These are phyloP conservation scores for Eremophila alpestris DNA, from an alignment of 2,797 vertebrate genomes.

Conservation along the genomic window DNA sequence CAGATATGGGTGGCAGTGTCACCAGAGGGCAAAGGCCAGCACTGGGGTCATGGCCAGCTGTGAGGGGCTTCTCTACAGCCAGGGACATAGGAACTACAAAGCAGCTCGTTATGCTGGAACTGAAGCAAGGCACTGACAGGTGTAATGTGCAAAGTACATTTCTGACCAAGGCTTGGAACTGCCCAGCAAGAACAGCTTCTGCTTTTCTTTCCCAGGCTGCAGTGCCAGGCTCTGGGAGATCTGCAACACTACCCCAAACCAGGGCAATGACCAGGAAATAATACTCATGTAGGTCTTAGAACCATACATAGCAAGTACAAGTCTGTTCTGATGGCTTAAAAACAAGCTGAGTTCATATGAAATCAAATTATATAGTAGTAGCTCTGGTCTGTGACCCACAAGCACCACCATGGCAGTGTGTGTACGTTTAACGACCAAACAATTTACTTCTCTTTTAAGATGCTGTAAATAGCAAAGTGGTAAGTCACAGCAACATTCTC, in stretches of 20 bases:
- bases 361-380: not conserved
- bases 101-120: not conserved
- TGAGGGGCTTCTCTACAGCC: not conserved
- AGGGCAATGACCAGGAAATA: not conserved
- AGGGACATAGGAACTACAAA: rapidly evolving
- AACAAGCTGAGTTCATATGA: not conserved
- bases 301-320: not conserved
- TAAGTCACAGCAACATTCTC: not conserved
- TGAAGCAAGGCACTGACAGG: not conserved
- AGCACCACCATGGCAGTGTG: not conserved
- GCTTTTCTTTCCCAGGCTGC: not conserved
- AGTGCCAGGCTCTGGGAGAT: not conserved
- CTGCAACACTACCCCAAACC: not conserved
- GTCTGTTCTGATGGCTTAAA: not conserved
- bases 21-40: not conserved
- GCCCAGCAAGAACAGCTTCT: not conserved
- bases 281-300: not conserved
- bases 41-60: not conserved
- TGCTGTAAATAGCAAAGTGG: not conserved
- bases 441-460: not conserved
- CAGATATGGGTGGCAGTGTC: rapidly evolving
- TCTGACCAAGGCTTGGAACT: not conserved
- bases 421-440: not conserved
- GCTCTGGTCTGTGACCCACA: not conserved
- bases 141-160: not conserved